Evolutionary conservation across 2,113 vertebrate genomes (phyloP), one percentile per base, ranked within the genome.

Genomic region (Erpornis zantholeuca): DNA sequence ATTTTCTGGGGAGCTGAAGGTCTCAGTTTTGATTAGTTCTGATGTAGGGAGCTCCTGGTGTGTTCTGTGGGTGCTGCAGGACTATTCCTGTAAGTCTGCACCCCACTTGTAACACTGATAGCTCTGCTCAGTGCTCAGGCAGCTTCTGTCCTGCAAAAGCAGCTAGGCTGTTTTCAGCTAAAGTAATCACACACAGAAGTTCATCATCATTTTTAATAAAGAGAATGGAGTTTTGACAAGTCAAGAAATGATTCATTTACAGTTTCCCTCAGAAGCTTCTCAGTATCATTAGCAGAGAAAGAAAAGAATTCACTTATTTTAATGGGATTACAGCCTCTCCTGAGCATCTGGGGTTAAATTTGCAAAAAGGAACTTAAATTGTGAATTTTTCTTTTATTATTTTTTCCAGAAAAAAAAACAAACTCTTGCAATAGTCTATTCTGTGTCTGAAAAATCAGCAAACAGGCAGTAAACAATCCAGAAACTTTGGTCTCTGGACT

Each of bases 191-290:
- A 16, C 9, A 18, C 17, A 86, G 60, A 47, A 82, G 68, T 64
- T 71, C 69, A 89, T 92, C 11, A 69, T 66, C 4, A 49, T 65
- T 94, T 95, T 92, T 75, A 92, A 94, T 87, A 86, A 83, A 64
- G 29, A 22, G 33, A 86, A 86, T 45, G 49, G 54, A 90, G 84
- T 17, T 63, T 40, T 72, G 73, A 78, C 69, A 84, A 69, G 44
- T 36, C 52, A 63, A 86, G 88, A 81, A 49, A n/a, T 52, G 0
- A 71, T 94, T 92, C 2, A 61, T 92, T 85, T 93, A 25, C 15
- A 7, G 40, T 52, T 89, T 72, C 57, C 24, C 29, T 60, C 9
- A 14, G 64, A 86, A 92, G 40, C 22, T 65, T 87, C n/a, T 16
- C 9, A 20, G 23, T 52, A 56, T 66, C 12, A 44, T 17, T 44